Conservation (phyloP, 2,888 invertebrate genomes). For the Rhynchonema sp. region DNA sequence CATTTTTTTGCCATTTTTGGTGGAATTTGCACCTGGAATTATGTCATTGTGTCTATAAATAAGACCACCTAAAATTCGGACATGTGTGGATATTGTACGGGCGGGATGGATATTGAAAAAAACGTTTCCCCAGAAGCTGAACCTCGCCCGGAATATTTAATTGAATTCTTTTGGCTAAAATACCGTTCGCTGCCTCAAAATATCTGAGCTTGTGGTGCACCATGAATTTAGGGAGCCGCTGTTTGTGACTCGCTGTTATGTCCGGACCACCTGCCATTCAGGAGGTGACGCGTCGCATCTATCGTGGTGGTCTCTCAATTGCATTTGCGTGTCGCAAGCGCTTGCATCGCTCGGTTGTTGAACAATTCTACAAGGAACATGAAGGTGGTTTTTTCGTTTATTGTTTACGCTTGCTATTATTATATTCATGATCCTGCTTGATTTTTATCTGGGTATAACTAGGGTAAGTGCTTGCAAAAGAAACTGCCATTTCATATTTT, state of each 20-base stretch:
- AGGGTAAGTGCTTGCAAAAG: background rate
- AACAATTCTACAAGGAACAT: background rate
- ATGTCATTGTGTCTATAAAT: too few species aligned
- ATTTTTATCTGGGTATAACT: background rate
- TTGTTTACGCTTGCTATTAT: background rate
- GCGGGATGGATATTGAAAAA: too few species aligned
- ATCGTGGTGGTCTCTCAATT: background rate
- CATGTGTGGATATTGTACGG: too few species aligned
- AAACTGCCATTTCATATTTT: background rate
- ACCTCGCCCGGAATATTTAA: background rate
- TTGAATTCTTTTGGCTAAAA: too few species aligned
- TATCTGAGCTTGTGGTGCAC: too few species aligned
- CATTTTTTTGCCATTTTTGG: background rate
- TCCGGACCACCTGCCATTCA: too few species aligned
- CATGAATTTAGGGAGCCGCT: too few species aligned
- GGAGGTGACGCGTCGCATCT: background rate
- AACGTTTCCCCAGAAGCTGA: background rate
- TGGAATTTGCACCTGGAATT: background rate
- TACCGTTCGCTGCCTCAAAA: too few species aligned
- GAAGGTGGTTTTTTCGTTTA: background rate
- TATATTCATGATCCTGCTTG: background rate
- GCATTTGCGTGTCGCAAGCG: background rate
- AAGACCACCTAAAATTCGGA: too few species aligned
- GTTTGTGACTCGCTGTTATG: too few species aligned
- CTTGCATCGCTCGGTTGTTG: background rate